Conservation (phyloP, 2,797 vertebrate genomes). For the Pogoniulus pusillus region DNA sequence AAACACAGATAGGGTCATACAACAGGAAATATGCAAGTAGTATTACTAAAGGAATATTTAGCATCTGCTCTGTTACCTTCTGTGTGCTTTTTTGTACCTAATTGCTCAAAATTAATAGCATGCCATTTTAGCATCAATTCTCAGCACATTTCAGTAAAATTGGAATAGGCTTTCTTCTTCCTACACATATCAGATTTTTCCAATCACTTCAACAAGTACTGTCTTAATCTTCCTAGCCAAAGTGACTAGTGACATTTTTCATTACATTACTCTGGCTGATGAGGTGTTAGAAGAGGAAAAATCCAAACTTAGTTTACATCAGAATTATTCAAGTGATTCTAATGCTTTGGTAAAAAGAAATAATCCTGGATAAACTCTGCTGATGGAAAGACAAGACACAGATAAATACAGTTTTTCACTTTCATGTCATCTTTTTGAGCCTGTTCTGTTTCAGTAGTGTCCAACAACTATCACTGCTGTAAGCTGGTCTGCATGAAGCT, state of each 20-base stretch:
- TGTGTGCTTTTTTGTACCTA: background rate
- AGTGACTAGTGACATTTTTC: conserved; percentile 2
- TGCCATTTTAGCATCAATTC: background rate
- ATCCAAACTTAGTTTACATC: conserved; percentile 24
- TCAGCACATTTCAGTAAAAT: background rate
- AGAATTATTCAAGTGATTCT: conserved; percentile 31
- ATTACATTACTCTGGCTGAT: background rate
- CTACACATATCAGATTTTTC: background rate
- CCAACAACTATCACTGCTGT: background rate
- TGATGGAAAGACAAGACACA: background rate
- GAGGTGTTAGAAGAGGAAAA: conserved; percentile 5
- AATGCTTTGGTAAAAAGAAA: background rate
- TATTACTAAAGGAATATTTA: background rate
- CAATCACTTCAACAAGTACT: background rate
- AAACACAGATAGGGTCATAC: background rate
- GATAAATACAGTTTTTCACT: background rate
- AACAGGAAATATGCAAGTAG: background rate
- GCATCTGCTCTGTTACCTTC: background rate
- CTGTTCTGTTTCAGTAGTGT: background rate
- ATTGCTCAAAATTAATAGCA: background rate
- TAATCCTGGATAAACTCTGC: conserved; percentile 10
- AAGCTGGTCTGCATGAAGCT: background rate
- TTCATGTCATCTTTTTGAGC: background rate
- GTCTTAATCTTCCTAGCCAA: conserved; percentile 4
- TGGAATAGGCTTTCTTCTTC: background rate